Conservation (phyloP, 2,888 invertebrate species). For the Trissolcus brochymenae region DNA sequence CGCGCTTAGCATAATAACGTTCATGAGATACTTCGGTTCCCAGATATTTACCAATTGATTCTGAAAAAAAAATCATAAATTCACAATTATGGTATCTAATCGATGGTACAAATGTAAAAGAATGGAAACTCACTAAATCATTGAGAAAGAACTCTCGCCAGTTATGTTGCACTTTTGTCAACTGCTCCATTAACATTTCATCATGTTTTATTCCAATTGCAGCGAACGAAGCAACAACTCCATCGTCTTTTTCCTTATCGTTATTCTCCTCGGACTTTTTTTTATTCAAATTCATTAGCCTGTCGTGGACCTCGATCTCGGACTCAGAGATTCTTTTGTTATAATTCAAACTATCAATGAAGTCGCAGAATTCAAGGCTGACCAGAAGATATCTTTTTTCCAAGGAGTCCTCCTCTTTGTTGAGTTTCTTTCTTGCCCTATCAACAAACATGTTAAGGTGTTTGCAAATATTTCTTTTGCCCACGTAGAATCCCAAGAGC, state of each 20-base stretch:
- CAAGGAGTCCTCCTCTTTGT: conserved; percentile 36
- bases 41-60: conserved; percentile 58
- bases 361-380: conserved; percentile 67
- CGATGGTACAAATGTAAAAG: neutral
- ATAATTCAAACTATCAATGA: conserved; percentile 59
- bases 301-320: conserved; percentile 63
- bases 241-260: conserved; percentile 13
- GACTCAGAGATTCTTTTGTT: conserved; percentile 59
- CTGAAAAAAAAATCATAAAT: conserved; percentile 53
- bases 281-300: conserved; percentile 55
- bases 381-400: conserved; percentile 59
- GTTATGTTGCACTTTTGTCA: conserved; percentile 60
- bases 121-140: conserved; percentile 63
- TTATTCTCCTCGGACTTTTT: conserved; percentile 13
- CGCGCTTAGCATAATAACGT: conserved; percentile 65
- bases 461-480: conserved; percentile 56
- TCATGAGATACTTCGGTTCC: conserved; percentile 62
- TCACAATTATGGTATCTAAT: conserved; percentile 2
- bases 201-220: conserved; percentile 68
- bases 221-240: conserved; percentile 66
- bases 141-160: conserved; percentile 63
- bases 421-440: conserved; percentile 58
- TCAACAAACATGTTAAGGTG: conserved; percentile 58
- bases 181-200: conserved; percentile 55
- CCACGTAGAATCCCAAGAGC: conserved; percentile 64